These are phyloP conservation scores for Metalampra italica DNA, from an alignment of 2,888 invertebrate species.

Conservation along the genomic window DNA sequence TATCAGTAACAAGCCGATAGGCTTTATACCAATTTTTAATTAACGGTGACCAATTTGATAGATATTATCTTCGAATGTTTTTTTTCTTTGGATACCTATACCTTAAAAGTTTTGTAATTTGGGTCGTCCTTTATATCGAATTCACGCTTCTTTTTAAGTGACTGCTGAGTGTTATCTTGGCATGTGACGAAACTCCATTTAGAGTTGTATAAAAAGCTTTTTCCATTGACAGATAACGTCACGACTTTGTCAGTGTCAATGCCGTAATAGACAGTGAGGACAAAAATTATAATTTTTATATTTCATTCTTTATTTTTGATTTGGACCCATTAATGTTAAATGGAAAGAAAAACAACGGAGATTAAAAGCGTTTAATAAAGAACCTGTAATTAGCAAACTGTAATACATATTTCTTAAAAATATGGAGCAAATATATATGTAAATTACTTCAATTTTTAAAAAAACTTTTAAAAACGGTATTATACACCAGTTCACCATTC, in stretches of 20 bases:
- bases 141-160: conserved; percentile 42
- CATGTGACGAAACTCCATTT: conserved; percentile 59
- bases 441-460: too few relatives aligned
- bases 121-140: conserved; percentile 41
- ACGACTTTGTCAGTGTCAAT: background rate
- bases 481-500: too few relatives aligned
- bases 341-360: too few relatives aligned
- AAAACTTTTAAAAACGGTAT: too few relatives aligned
- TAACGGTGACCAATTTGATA: conserved; percentile 41
- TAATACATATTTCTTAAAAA: too few relatives aligned
- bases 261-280: background rate
- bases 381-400: too few relatives aligned
- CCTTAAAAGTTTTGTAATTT: conserved; percentile 48
- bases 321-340: too few relatives aligned
- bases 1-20: conserved; percentile 23
- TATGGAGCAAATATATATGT: too few relatives aligned
- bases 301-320: background rate
- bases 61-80: conserved; percentile 34
- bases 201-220: conserved; percentile 26
- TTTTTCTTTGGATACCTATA: conserved; percentile 30
- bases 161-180: conserved; percentile 51
- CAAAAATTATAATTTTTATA: background rate
- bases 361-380: too few relatives aligned
- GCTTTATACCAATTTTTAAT: conserved; percentile 46
- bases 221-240: conserved; percentile 10